phyloP scores from a whole-genome alignment of 2,113 vertebrate genomes.

The Melanostigma gelatinosum region DNA sequence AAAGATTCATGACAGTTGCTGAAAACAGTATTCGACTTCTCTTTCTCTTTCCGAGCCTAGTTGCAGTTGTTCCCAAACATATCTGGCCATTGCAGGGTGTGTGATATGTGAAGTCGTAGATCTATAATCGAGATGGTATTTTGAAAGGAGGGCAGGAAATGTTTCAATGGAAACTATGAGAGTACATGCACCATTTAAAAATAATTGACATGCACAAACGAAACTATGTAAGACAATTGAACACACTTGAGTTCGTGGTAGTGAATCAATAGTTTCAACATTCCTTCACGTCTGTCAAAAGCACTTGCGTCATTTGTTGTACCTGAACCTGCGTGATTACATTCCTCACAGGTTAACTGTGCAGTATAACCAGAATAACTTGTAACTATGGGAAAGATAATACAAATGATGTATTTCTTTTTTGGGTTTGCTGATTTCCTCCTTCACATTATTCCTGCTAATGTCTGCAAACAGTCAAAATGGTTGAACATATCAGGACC shows the following conservation, averaged over 20 bases:
- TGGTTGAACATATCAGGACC: not conserved
- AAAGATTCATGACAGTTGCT: not conserved
- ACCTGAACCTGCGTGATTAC: constrained; percentile 54
- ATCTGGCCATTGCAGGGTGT: not conserved
- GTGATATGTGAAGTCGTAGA: constrained; percentile 1
- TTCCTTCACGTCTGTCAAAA: constrained; percentile 36
- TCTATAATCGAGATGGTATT: constrained; percentile 2
- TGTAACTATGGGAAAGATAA: not conserved
- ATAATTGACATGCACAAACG: not conserved
- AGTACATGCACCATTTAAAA: constrained; percentile 15
- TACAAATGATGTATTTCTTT: not conserved
- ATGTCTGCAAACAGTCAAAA: not conserved
- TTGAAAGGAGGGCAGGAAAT: constrained; percentile 23
- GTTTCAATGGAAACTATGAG: constrained; percentile 51
- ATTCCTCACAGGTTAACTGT: constrained; percentile 48
- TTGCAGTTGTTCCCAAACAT: not conserved
- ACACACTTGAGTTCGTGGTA: not conserved
- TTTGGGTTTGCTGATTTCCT: not conserved
- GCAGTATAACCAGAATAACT: not conserved
- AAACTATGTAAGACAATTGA: constrained; percentile 21
- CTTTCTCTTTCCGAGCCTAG: not conserved
- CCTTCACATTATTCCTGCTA: not conserved
- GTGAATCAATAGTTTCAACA: constrained; percentile 42
- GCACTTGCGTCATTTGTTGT: constrained; percentile 36
- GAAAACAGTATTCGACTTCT: not conserved